Base-by-base conservation (phyloP, 2,797 vertebrate genomes). In the Gadopsis marmoratus region DNA sequence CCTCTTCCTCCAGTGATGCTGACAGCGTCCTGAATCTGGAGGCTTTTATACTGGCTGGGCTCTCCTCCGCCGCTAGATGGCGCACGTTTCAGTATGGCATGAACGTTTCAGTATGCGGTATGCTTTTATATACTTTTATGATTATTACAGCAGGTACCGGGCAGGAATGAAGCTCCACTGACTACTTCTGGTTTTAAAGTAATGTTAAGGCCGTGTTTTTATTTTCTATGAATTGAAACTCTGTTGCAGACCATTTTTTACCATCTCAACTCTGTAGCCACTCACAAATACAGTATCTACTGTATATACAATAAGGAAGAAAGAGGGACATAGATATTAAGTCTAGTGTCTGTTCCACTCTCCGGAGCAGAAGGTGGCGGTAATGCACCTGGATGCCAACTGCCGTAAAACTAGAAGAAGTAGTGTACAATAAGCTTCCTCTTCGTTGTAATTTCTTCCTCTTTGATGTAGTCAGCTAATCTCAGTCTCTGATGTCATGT, bases 31-130 rank as follows among this genome's bases (percentile, higher is more conserved):
- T 8, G 29, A 37, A 26, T 55, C 82, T 21, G 62, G 17, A 79
- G 39, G 19, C 47, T 90, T 93, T 91, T 92, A 92, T 90, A 92
- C 19, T 60, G 10, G 48, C 71, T 0, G 48, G 5, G 12, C 64
- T 69, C 62, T 67, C 21, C 0, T 53, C 58, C 70, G 3, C 80
- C 82, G 60, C 88, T 29, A 2, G 75, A 35, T 61, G 74, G 86
- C 89, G 87, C 89, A n/a, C 1, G 10, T 59, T 3, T 9, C 6
- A 23, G 13, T 7, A 17, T 7, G 19, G 26, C 26, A 17, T 2
- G 53, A 2, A n/a, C 1, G 10, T 59, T 3, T 9, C 6, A 23
- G 13, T 7, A 17, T 7, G 19, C 62, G 55, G 21, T 5, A 6
- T 31, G 26, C 26, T 26, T 26, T 19, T 8, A 26, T 7, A 0